Evolutionary conservation across 2,113 vertebrate species (phyloP).

Genomic region (Pionites leucogaster): DNA sequence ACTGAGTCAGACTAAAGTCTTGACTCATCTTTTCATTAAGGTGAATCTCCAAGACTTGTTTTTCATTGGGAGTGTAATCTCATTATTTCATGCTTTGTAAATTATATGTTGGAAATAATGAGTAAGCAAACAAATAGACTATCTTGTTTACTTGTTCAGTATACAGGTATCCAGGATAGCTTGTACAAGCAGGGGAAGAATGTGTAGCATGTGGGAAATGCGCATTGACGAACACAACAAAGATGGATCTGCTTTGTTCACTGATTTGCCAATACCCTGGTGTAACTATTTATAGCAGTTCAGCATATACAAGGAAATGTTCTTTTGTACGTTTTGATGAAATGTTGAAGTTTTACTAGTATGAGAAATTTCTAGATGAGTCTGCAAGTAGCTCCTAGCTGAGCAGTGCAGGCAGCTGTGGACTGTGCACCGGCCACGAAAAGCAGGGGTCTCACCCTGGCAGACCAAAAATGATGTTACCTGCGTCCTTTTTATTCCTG

Average conservation of each 20-base stretch:
- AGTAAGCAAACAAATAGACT: background rate
- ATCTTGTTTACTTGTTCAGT: background rate
- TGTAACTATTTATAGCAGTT: background rate
- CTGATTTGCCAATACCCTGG: background rate
- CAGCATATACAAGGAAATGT: background rate
- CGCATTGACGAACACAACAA: background rate
- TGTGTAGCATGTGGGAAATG: background rate
- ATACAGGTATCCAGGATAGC: background rate
- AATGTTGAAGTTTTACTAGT: background rate
- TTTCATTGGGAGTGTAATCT: background rate
- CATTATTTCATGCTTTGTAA: background rate
- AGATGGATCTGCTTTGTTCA: background rate
- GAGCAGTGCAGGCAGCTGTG: background rate
- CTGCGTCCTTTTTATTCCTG: background rate
- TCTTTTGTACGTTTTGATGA: background rate
- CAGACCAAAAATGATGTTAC: background rate
- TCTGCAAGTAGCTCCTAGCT: background rate
- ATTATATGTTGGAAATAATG: background rate
- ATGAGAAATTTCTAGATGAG: background rate
- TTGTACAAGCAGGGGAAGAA: background rate
- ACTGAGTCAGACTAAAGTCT: background rate
- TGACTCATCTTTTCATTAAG: background rate
- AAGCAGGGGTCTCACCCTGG: background rate
- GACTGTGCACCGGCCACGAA: no score
- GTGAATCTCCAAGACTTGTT: background rate